Conservation (phyloP, 2,797 vertebrate species). For the Naso thynnoides region DNA sequence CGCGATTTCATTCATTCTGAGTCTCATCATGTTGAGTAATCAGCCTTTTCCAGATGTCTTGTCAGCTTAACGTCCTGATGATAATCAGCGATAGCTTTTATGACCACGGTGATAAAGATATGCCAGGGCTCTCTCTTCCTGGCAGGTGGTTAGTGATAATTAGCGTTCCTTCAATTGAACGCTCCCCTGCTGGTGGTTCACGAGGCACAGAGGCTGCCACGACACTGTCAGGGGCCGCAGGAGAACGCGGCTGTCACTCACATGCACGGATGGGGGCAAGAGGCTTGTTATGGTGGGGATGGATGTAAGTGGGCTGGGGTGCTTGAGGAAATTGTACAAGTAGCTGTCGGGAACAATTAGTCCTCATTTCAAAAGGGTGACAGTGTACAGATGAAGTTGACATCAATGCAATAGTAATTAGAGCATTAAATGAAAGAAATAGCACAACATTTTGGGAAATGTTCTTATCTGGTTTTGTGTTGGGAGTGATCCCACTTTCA, state of each 20-base stretch:
- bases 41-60: conserved; percentile 66
- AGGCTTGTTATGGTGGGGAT: conserved; percentile 46
- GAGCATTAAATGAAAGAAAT: not conserved
- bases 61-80: conserved; percentile 64
- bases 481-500: not conserved
- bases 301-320: conserved; percentile 31
- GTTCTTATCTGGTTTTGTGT: not conserved
- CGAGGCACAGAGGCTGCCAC: conserved; percentile 70
- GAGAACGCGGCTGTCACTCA: conserved; percentile 70
- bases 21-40: conserved; percentile 58
- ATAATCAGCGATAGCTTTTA: conserved; percentile 63
- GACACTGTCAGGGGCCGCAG: conserved; percentile 45
- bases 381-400: conserved; percentile 38
- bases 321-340: conserved; percentile 25
- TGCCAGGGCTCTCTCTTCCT: conserved; percentile 62
- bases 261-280: conserved; percentile 40
- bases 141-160: conserved; percentile 77
- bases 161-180: conserved; percentile 68
- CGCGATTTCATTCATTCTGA: conserved; percentile 42
- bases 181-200: conserved; percentile 68
- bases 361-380: conserved; percentile 26
- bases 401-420: conserved; percentile 11
- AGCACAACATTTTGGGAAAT: not conserved
- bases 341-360: conserved; percentile 27
- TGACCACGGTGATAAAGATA: conserved; percentile 69